These are phyloP conservation scores for cattle (Bos taurus) DNA, from an alignment of 2,113 vertebrate genomes.

Conservation along the genomic window ARS-UCD2.0 NC_037357.1:58837501-58838000, in stretches of 20 bases:
- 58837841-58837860: not conserved
- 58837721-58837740: not conserved
- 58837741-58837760: not conserved
- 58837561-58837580: not conserved
- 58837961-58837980: too few species aligned
- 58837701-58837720: conserved; percentile 19
- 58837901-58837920: too few species aligned
- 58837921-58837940: too few species aligned
- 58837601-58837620: not conserved
- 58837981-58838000: too few species aligned
- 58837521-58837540: not conserved
- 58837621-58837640: not conserved
- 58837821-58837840: not conserved
- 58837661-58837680: not conserved
- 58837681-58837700: not conserved
- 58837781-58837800: not conserved
- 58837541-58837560: not conserved
- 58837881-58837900: too few species aligned
- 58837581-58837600: not conserved
- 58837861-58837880: not conserved
- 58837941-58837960: too few species aligned
- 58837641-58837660: not conserved
- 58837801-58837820: not conserved
- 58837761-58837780: not conserved
- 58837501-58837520: not conserved